Base-by-base conservation (phyloP, 1,140 invertebrate genomes). In the Ooceraea biroi region DNA sequence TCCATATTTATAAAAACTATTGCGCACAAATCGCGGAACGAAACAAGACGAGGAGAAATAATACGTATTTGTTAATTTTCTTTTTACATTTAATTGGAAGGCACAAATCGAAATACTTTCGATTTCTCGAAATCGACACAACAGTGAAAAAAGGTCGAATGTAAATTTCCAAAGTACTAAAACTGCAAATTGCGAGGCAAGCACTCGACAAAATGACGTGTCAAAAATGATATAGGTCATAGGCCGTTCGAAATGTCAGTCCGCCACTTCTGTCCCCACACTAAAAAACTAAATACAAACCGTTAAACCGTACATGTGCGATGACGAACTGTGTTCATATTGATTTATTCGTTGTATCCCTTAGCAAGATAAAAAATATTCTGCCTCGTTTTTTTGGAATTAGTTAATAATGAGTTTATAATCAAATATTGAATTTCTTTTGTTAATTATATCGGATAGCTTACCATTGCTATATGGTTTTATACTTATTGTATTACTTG, bases 171-270 rank as follows among this genome's bases (percentile, higher is more conserved):
- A n/a, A 46, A 17, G 1, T 14, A 46, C 10, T 17, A 22, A 27
- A 52, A 27, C 1, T 19, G 3, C 30, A 65, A 66, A 77, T 65
- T 65, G 50, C 63, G 36, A 2, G 65, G 36, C n/a, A 76, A 41
- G 4, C 27, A 8, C 7, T 10, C 25, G 22, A 25, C 27, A 77
- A 30, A 41, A 36, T 77, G 60, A 77, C 60, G 60, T 44, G 46
- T 41, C 74, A 36, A 66, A 66, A 44, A 10, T 77, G 36, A 41
- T 77, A 77, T 52, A 66, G 74, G 74, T 77, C 61, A n/a, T n/a
- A 55, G 19, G 8, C 3, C 10, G 10, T 14, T 46, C 12, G 46
- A 66, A 77, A 77, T 55, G 36, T 63, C 30, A 36, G 46, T 19
- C 46, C 19, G 48, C 52, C 66, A 66, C 60, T 77, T 77, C 41